Percentiles rank a stretch among this genome's conserved stretches.
These are phyloP conservation scores for Callopanchax toddi DNA, from an alignment of 2,113 vertebrate genomes.

Conservation along the genomic window DNA sequence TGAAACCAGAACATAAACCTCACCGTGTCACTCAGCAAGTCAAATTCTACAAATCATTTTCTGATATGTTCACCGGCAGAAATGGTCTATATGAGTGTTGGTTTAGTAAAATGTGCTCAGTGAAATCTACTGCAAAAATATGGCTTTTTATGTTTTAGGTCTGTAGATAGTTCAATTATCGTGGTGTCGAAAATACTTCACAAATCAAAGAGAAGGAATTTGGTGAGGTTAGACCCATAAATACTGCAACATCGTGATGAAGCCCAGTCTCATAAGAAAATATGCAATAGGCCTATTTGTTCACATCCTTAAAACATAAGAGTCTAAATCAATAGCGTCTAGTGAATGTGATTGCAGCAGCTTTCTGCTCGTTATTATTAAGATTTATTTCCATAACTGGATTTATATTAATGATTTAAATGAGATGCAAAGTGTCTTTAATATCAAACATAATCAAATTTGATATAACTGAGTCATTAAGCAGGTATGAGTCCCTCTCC, in stretches of 20 bases:
- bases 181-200: too few relatives aligned
- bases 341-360: background rate
- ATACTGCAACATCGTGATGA: too few relatives aligned
- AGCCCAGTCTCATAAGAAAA: too few relatives aligned
- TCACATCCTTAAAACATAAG: too few relatives aligned
- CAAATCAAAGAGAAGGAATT: too few relatives aligned
- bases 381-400: background rate
- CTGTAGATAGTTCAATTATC: too few relatives aligned
- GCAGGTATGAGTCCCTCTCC: conserved; percentile 81
- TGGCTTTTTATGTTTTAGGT: background rate
- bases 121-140: background rate
- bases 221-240: too few relatives aligned
- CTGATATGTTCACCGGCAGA: too few relatives aligned
- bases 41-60: too few relatives aligned
- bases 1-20: background rate
- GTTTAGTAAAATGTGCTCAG: background rate
- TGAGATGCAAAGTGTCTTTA: conserved; percentile 86
- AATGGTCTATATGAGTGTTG: background rate
- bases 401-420: conserved; percentile 78
- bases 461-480: conserved; percentile 78
- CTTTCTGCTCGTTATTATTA: background rate
- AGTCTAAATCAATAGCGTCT: too few relatives aligned
- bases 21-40: too few relatives aligned
- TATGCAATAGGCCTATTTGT: too few relatives aligned
- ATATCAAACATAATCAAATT: conserved; percentile 86